phyloP scores from a whole-genome alignment of 1,140 invertebrate species.

The Papilio glaucus region DNA sequence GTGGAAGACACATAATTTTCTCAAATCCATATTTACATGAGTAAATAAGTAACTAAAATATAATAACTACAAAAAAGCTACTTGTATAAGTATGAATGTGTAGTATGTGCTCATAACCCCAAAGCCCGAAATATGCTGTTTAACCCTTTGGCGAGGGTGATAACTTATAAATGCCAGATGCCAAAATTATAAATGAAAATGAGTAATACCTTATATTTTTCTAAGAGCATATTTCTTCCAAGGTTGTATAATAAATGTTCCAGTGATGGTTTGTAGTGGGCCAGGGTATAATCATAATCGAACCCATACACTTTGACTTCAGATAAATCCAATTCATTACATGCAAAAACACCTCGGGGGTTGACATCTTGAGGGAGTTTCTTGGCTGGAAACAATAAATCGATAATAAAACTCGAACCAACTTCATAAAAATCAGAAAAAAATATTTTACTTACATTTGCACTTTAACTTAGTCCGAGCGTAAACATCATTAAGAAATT shows the following conservation, averaged over 20 bases:
- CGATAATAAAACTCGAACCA: constrained; percentile 12
- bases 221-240: constrained; percentile 93
- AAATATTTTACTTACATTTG: constrained; percentile 73
- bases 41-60: too few species aligned
- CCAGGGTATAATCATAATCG: constrained; percentile 99
- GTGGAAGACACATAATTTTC: too few species aligned
- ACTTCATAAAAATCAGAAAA: constrained; percentile 20
- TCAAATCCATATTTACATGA: too few species aligned
- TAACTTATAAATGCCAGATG: too few species aligned
- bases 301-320: constrained; percentile 98
- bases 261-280: constrained; percentile 96
- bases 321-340: constrained; percentile 96
- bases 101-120: too few species aligned
- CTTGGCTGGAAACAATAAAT: constrained; percentile 86
- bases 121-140: too few species aligned
- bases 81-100: too few species aligned
- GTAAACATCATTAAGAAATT: constrained; percentile 81
- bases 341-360: constrained; percentile 95
- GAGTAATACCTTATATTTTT: constrained; percentile 91
- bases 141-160: too few species aligned
- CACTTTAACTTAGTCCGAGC: constrained; percentile 80
- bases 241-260: constrained; percentile 97
- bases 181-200: too few species aligned
- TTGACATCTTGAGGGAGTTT: constrained; percentile 94
- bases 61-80: too few species aligned